phyloP scores from a whole-genome alignment of 2,888 invertebrate species.

The Halictus ligatus region DNA sequence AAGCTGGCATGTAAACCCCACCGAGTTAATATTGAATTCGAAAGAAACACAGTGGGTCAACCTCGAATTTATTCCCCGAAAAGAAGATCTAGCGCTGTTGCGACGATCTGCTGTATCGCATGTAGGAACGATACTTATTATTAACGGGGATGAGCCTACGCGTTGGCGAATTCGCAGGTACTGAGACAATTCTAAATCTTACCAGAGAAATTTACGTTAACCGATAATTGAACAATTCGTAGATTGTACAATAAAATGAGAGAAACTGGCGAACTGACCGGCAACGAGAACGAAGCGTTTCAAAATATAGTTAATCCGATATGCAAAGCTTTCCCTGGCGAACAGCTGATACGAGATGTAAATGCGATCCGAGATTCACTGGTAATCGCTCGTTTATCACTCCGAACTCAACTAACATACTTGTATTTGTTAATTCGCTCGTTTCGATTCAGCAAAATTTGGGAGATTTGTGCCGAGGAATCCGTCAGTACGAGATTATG shows the following conservation, averaged over 20 bases:
- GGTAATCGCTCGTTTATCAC: constrained; percentile 63
- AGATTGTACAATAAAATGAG: constrained; percentile 81
- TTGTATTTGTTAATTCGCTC: constrained; percentile 5
- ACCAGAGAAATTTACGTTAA: neutral
- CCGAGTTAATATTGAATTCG: constrained; percentile 83
- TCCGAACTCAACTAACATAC: neutral
- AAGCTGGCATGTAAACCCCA: constrained; percentile 83
- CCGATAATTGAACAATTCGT: neutral
- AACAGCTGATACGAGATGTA: constrained; percentile 77
- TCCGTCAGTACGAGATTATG: constrained; percentile 79
- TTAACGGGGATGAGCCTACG: constrained; percentile 86
- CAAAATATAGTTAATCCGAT: constrained; percentile 78
- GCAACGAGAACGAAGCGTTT: constrained; percentile 77
- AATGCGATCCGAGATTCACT: constrained; percentile 78
- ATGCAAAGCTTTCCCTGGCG: constrained; percentile 79
- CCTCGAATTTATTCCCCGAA: constrained; percentile 84
- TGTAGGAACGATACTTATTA: constrained; percentile 85
- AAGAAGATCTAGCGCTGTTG: constrained; percentile 84
- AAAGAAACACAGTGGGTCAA: constrained; percentile 82
- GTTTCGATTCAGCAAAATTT: constrained; percentile 75
- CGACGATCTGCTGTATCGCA: constrained; percentile 82
- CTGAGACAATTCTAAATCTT: neutral
- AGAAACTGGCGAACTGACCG: constrained; percentile 74
- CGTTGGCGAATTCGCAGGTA: constrained; percentile 82
- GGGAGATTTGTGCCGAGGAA: constrained; percentile 79